Conservation (phyloP, 2,797 vertebrate genomes). For the Sebastes diaconus region DNA sequence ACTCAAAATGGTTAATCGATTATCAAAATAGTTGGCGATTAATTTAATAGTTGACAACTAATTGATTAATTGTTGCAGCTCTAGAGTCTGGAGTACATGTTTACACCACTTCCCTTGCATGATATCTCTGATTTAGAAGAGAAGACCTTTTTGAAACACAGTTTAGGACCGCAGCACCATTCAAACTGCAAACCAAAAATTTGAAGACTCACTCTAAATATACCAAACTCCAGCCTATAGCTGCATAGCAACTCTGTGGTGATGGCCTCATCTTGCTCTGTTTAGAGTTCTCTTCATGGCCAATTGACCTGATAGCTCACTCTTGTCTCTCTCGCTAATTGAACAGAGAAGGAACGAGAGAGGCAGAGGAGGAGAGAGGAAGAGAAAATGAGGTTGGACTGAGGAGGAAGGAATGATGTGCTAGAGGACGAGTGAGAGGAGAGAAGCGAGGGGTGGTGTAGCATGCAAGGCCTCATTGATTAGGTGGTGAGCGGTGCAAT, state of each 20-base stretch:
- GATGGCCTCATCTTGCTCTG: conserved; percentile 61
- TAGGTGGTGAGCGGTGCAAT: conserved; percentile 80
- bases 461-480: conserved; percentile 80
- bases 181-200: conserved; percentile 15
- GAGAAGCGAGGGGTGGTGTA: conserved; percentile 60
- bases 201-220: neutral
- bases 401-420: conserved; percentile 40
- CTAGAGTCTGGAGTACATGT: neutral
- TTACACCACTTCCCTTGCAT: neutral
- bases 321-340: conserved; percentile 80
- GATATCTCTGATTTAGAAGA: neutral
- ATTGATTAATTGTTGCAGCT: neutral
- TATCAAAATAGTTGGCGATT: too few species aligned
- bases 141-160: neutral
- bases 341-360: conserved; percentile 64
- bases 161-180: neutral
- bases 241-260: conserved; percentile 59
- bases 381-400: conserved; percentile 28
- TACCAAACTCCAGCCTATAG: conserved; percentile 9
- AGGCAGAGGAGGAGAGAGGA: neutral
- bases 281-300: conserved; percentile 81
- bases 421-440: conserved; percentile 41
- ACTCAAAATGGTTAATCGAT: too few species aligned
- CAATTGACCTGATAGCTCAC: conserved; percentile 81
- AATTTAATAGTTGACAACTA: too few species aligned